A percentile compares a stretch with the other conserved stretches of the same genome.
Evolutionary conservation across 2,797 vertebrate species (phyloP).

Genomic region (Trichosurus vulpecula): DNA sequence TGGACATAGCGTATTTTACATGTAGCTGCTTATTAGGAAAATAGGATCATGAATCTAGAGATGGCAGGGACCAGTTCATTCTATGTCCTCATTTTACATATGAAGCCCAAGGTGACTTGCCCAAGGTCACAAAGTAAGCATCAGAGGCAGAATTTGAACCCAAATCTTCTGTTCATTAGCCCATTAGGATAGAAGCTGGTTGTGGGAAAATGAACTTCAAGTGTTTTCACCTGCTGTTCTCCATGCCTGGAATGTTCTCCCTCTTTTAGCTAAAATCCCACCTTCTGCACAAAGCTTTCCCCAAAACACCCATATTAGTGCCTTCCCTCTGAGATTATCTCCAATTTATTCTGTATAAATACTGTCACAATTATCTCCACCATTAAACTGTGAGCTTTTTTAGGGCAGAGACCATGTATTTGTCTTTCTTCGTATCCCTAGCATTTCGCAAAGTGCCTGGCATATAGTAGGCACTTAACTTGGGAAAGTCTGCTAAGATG

Average conservation of each 20-base stretch:
- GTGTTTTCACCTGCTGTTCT: background rate
- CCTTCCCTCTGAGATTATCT: background rate
- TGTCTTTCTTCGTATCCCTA: background rate
- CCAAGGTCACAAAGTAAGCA: background rate
- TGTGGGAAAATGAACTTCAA: background rate
- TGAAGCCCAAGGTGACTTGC: background rate
- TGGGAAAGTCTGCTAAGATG: background rate
- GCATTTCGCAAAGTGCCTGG: background rate
- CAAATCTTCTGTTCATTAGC: background rate
- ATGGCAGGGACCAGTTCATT: background rate
- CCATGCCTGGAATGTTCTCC: background rate
- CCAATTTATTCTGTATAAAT: background rate
- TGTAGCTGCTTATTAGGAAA: background rate
- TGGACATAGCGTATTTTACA: background rate
- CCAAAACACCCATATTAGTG: background rate
- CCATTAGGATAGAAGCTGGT: background rate
- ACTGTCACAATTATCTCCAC: background rate
- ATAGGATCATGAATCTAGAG: background rate
- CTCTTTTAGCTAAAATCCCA: background rate
- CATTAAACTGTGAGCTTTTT: background rate
- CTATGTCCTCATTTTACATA: background rate
- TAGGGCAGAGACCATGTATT: background rate
- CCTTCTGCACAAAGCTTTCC: background rate
- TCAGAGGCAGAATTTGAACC: background rate
- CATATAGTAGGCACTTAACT: background rate